Percentiles rank a stretch among this genome's conserved stretches.
Conservation (phyloP, 2,888 invertebrate species). For the Oligia strigilis region DNA sequence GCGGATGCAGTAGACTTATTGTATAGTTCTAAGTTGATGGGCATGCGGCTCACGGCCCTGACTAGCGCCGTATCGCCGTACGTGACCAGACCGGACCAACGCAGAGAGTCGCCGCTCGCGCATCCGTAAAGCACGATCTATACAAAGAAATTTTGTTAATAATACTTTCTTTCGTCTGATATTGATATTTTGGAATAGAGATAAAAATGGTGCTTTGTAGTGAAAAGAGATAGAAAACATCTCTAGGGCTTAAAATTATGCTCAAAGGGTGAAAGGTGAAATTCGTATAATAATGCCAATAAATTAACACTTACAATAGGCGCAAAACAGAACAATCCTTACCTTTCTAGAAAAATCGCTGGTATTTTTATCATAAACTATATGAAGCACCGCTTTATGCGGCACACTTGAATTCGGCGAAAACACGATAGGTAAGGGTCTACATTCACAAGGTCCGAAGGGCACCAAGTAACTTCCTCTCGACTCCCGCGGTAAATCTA, state of each 20-base stretch:
- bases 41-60: slow-evolving; percentile 77
- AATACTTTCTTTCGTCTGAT: neutral
- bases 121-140: slow-evolving; percentile 82
- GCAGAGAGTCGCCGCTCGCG: slow-evolving; percentile 73
- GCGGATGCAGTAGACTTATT: slow-evolving; percentile 78
- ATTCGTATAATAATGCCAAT: neutral
- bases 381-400: slow-evolving; percentile 76
- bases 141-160: neutral
- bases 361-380: slow-evolving; percentile 80
- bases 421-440: slow-evolving; percentile 80
- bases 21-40: slow-evolving; percentile 77
- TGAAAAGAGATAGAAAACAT: neutral
- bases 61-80: slow-evolving; percentile 86
- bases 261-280: neutral
- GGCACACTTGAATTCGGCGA: slow-evolving; percentile 76
- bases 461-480: slow-evolving; percentile 78
- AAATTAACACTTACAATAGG: neutral
- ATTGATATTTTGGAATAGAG: neutral
- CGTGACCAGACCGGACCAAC: slow-evolving; percentile 84
- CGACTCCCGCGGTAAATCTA: slow-evolving; percentile 80
- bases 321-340: slow-evolving; percentile 32
- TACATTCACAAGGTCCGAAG: slow-evolving; percentile 81
- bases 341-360: slow-evolving; percentile 83
- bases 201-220: neutral
- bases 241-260: neutral